Percentiles rank a stretch among this genome's conserved stretches.
These are phyloP conservation scores for Amphipyra tragopoginis DNA, from an alignment of 2,888 invertebrate genomes.

Conservation along the genomic window DNA sequence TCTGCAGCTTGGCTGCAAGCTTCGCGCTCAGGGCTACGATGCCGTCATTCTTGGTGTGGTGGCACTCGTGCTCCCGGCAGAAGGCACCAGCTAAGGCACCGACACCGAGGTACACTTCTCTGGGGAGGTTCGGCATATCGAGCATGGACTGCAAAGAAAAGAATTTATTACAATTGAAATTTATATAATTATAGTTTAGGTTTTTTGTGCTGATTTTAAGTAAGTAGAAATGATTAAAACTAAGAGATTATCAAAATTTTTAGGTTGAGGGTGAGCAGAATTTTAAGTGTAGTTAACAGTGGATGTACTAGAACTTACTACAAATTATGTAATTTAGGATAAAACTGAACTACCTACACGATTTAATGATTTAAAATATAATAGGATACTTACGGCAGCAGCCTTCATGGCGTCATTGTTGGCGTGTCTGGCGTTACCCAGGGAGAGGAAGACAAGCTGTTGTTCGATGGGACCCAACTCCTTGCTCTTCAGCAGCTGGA, in stretches of 20 bases:
- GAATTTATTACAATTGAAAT: background rate
- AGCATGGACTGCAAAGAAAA: slow-evolving; percentile 86
- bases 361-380: too few relatives aligned
- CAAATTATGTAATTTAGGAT: too few relatives aligned
- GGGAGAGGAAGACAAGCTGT: slow-evolving; percentile 91
- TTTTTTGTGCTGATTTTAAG: too few relatives aligned
- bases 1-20: slow-evolving; percentile 91
- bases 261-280: too few relatives aligned
- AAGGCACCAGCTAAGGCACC: slow-evolving; percentile 93
- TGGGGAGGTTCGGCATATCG: slow-evolving; percentile 90
- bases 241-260: too few relatives aligned
- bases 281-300: too few relatives aligned
- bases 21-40: slow-evolving; percentile 91
- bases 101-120: slow-evolving; percentile 93
- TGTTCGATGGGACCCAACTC: slow-evolving; percentile 90
- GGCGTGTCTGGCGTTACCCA: slow-evolving; percentile 92
- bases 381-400: slow-evolving; percentile 85
- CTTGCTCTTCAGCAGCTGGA: slow-evolving; percentile 92
- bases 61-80: slow-evolving; percentile 92
- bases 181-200: too few relatives aligned
- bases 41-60: slow-evolving; percentile 82
- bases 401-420: slow-evolving; percentile 91
- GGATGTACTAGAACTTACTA: too few relatives aligned
- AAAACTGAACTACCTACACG: too few relatives aligned
- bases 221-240: too few relatives aligned